Evolutionary conservation across 2,113 vertebrate species (phyloP), one percentile per base, ranked within the genome.

Genomic region (Vicugna pacos): DNA sequence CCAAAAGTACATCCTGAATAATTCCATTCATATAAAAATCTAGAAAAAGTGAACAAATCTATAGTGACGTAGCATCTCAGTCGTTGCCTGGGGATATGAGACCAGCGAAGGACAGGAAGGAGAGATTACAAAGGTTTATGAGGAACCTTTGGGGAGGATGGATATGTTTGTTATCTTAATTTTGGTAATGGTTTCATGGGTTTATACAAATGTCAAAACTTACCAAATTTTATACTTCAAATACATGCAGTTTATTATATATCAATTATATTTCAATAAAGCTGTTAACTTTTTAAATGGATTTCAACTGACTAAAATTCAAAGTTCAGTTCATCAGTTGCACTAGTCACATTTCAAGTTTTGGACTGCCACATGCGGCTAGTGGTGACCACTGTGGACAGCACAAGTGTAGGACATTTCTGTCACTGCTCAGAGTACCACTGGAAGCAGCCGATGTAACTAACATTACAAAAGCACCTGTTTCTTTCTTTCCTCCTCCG

Each of bases 21-120:
- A 35, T 54, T 62, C 19, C 30, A 93, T 52, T 86, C 79, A 60
- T 67, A 72, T 4, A 84, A 97, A 95, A 89, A 65, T 89, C 35
- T 72, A 91, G 65, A 69, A 80, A 93, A 93, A 91, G 32, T n/a
- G 91, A 94, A 56, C 26, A 67, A 92, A 96, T 76, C 30, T 85
- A 75, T 60, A 95, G 26, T 67, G 79, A 76, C 50, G 30, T 2
- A 89, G 42, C 8, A 1, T 56, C 92, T 4, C 32, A 42, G n/a
- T n/a, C 20, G 60, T 65, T 89, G 67, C 72, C 67, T 73, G 4
- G 58, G 69, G 30, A 60, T 38, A 28, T 0, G 19, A 8, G 3
- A 3, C 3, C 52, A 84, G 42, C 24, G 22, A 92, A 94, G n/a
- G 24, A 76, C 9, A 75, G 64, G 16, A 56, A 28, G 38, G 19